These are phyloP conservation scores for Metacarcinus magister DNA, from an alignment of 2,888 invertebrate genomes.

Conservation along the genomic window DNA sequence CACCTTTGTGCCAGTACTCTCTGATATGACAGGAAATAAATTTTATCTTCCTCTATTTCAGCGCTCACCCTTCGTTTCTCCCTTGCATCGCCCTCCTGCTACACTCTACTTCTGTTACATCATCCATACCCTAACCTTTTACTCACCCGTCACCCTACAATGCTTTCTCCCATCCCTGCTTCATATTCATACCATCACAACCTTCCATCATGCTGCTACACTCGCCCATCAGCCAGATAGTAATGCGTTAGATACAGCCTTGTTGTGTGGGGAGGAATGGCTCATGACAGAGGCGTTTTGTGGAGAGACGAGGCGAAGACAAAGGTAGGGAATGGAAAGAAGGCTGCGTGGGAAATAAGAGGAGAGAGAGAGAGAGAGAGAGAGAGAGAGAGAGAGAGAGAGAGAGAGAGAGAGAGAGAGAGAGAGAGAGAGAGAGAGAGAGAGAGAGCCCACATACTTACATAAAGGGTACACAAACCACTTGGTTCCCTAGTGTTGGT, in stretches of 20 bases:
- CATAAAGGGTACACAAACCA: too few relatives aligned
- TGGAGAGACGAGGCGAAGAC: neutral
- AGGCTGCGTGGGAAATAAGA: neutral
- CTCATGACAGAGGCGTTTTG: neutral
- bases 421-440: too few relatives aligned
- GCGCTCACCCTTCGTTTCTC: neutral
- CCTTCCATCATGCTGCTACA: neutral
- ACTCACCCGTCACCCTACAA: neutral
- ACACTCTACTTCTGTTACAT: neutral
- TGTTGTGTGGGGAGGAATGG: neutral
- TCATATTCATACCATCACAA: neutral
- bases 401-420: slow-evolving; percentile 43
- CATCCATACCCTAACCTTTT: neutral
- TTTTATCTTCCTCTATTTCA: neutral
- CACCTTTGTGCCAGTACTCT: neutral
- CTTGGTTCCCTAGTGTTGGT: neutral
- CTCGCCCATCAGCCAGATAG: neutral
- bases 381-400: slow-evolving; percentile 49
- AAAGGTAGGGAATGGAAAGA: neutral
- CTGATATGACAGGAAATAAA: neutral
- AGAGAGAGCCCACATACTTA: too few relatives aligned
- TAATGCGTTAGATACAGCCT: neutral
- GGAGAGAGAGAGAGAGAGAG: slow-evolving; percentile 47
- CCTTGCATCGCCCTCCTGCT: neutral
- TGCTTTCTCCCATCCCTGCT: neutral